A percentile compares a stretch with the other conserved stretches of the same genome.
Evolutionary conservation across 2,888 invertebrate genomes (phyloP).

Genomic region (Eucera pruinosa): DNA sequence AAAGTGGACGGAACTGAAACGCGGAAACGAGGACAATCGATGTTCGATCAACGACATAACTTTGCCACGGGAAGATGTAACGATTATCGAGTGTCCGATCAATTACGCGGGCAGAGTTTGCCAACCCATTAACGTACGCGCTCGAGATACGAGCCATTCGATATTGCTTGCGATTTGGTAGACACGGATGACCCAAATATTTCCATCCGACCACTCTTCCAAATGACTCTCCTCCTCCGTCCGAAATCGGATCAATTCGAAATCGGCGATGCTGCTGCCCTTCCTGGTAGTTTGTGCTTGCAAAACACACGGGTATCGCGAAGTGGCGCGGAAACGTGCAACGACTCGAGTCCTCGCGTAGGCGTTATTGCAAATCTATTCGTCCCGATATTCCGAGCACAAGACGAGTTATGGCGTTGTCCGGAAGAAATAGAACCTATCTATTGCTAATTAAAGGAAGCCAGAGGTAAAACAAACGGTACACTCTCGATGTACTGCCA

Average conservation of each 20-base stretch:
- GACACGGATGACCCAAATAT: conserved; percentile 5
- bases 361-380: too few species aligned
- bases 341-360: not conserved
- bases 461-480: too few species aligned
- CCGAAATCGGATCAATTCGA: not conserved
- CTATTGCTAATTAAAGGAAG: too few species aligned
- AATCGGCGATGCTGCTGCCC: too few species aligned
- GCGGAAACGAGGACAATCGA: conserved; percentile 12
- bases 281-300: too few species aligned
- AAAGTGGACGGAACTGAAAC: not conserved
- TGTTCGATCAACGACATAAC: conserved; percentile 17
- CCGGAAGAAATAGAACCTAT: too few species aligned
- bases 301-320: not conserved
- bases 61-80: conserved; percentile 3
- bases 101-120: conserved; percentile 17
- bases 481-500: too few species aligned
- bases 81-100: conserved; percentile 30
- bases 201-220: not conserved
- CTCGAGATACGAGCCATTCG: not conserved
- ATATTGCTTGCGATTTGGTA: not conserved
- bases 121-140: conserved; percentile 21
- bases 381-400: too few species aligned
- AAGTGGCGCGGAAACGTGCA: not conserved
- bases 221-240: not conserved
- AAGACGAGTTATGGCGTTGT: too few species aligned